Percentiles rank a stretch among this genome's conserved stretches.
phyloP scores from a whole-genome alignment of 2,888 invertebrate genomes.

The Cotesia congregata region DNA sequence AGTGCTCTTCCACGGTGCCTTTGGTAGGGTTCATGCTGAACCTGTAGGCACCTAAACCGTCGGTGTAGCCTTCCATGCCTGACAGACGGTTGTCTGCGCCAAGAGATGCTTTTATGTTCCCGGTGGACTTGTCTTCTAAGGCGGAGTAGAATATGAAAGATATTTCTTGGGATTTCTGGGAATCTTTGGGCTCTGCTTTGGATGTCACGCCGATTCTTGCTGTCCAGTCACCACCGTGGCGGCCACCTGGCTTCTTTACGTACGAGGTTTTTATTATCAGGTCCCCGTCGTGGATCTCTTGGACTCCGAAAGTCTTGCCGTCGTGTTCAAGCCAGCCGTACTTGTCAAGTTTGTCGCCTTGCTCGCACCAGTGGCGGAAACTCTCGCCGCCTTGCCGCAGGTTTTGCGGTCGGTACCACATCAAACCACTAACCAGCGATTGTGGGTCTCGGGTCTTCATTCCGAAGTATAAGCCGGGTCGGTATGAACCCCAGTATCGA shows the following conservation, averaged over 20 bases:
- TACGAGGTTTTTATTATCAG: conserved; percentile 87
- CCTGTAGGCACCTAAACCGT: conserved; percentile 84
- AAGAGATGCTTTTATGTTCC: conserved; percentile 72
- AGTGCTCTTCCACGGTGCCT: conserved; percentile 79
- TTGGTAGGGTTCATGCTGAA: conserved; percentile 69
- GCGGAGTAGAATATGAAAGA: conserved; percentile 87
- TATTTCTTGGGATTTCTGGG: conserved; percentile 66
- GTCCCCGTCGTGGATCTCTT: conserved; percentile 87
- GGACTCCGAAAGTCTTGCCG: conserved; percentile 91
- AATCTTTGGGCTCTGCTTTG: conserved; percentile 63
- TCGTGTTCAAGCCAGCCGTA: conserved; percentile 95
- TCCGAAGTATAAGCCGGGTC: conserved; percentile 91
- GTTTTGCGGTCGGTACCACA: conserved; percentile 92
- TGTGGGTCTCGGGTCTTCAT: conserved; percentile 90
- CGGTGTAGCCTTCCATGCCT: conserved; percentile 82
- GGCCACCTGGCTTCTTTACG: conserved; percentile 85
- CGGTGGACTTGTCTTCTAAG: conserved; percentile 80
- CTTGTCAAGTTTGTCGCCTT: conserved; percentile 83
- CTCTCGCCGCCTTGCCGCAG: conserved; percentile 81
- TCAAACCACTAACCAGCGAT: conserved; percentile 92
- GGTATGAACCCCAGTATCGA: conserved; percentile 94
- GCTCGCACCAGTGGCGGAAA: conserved; percentile 92
- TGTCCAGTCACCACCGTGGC: conserved; percentile 94
- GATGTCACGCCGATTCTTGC: conserved; percentile 80
- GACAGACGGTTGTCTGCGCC: conserved; percentile 72